Conservation (phyloP, 2,888 invertebrate species). For the Erebia aethiops region DNA sequence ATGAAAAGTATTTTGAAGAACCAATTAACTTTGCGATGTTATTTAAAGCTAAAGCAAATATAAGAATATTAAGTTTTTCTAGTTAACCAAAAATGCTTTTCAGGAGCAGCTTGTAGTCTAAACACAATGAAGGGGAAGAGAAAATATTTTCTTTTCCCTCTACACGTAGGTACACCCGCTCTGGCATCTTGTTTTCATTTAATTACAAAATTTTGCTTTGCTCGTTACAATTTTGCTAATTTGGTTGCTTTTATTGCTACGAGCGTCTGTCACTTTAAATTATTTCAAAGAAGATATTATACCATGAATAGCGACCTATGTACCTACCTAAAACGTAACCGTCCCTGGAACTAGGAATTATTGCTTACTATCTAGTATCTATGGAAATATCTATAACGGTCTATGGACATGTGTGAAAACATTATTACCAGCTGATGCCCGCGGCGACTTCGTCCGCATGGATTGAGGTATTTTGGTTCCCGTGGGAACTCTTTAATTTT, state of each 20-base stretch:
- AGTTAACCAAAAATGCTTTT: background rate
- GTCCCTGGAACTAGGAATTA: no score
- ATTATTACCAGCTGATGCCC: no score
- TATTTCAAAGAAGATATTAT: background rate
- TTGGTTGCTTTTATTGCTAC: background rate
- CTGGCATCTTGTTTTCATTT: constrained; percentile 11
- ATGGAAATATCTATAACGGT: no score
- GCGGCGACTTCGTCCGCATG: no score
- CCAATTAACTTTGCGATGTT: no score
- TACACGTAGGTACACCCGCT: background rate
- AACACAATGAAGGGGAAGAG: background rate
- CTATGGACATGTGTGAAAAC: no score
- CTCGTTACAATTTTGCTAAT: constrained; percentile 13
- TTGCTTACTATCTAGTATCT: no score
- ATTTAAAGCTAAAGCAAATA: background rate
- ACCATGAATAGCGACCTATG: no score
- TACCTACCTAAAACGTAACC: no score
- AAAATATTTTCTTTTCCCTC: constrained; percentile 6
- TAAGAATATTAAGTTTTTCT: background rate
- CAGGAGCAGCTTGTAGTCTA: background rate
- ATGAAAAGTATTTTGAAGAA: no score
- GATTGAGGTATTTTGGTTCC: no score
- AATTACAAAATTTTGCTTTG: constrained; percentile 15
- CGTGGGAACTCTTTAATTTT: no score
- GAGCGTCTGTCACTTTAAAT: background rate